Evolutionary conservation across 2,113 vertebrate genomes (phyloP), one percentile per base, ranked within the genome.

Genomic region (Synodontis membranacea): DNA sequence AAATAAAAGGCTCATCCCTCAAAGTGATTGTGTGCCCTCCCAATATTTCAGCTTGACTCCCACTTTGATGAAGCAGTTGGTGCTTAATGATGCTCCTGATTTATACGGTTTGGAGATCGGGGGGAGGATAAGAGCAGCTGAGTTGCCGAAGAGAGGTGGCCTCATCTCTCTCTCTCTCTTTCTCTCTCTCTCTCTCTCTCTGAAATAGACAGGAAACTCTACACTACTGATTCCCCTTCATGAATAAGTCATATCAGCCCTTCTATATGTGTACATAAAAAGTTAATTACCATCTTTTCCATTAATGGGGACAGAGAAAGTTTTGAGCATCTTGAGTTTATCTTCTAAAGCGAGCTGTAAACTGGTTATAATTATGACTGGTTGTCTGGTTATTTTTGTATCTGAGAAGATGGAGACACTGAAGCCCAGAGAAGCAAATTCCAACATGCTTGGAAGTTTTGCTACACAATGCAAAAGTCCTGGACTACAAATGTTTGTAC

Each of bases 281-380:
- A 93, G 89, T 91, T 90, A 92, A 94, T 95, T 94, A 94, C 90
- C 92, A 94, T 93, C 93, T 93, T 94, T 93, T 88, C 91, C 89
- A 94, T 94, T 95, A 94, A 94, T 94, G 87, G 91, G 81, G 92
- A 14, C n/a, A 85, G 90, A 91, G 89, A 93, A 93, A 94, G 91
- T 92, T 93, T 90, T 86, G 86, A 86, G 84, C 86, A 54, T 82
- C 25, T 48, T 6, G 89, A 93, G 90, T 94, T 93, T 85, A 79
- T 87, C 83, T 91, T 79, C 70, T 88, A 92, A 93, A 92, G 62
- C 90, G 88, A 66, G 91, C 91, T 91, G 90, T 94, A 91, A 94
- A 93, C 93, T 93, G 58, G 11, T 86, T 86, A 83, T 93, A 94
- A 94, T 94, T 94, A 94, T 88, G 83, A 86, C 90, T n/a, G n/a